Conservation (phyloP, 2,888 invertebrate species). For the Macrophya alboannulata region DNA sequence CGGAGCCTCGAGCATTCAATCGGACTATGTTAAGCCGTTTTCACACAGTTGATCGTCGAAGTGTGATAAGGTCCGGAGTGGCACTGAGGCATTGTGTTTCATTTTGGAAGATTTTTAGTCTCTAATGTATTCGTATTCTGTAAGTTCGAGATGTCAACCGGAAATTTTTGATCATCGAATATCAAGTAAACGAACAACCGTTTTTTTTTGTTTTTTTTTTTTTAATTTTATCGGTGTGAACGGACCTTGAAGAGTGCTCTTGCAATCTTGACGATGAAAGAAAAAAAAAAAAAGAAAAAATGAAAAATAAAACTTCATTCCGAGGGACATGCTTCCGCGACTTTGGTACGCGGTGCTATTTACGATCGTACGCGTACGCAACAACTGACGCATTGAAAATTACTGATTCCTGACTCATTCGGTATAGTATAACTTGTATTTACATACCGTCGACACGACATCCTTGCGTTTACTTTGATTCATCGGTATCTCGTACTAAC, state of each 20-base stretch:
- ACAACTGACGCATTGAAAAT: slow-evolving; percentile 48
- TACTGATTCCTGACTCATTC: slow-evolving; percentile 51
- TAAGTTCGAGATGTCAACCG: background rate
- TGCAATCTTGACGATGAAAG: background rate
- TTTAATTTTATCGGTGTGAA: slow-evolving; percentile 3
- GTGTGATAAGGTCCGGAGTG: background rate
- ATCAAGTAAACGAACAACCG: no score
- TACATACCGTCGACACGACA: slow-evolving; percentile 37
- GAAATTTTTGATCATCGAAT: background rate
- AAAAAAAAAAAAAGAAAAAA: background rate
- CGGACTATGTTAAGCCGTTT: slow-evolving; percentile 38
- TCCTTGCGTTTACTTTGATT: slow-evolving; percentile 46
- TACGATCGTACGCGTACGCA: slow-evolving; percentile 10
- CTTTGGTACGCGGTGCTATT: slow-evolving; percentile 17
- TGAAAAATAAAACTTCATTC: background rate
- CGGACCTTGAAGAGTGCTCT: background rate
- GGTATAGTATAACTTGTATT: background rate
- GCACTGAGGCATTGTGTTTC: background rate
- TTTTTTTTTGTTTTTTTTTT: background rate
- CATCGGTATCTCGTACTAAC: slow-evolving; percentile 33
- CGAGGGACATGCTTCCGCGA: slow-evolving; percentile 30
- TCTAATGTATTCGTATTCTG: background rate
- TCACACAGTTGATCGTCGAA: slow-evolving; percentile 14
- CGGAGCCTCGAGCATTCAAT: slow-evolving; percentile 31
- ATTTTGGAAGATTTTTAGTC: background rate